A percentile compares a stretch with the other conserved stretches of the same genome.
Evolutionary conservation across 2,113 vertebrate species (phyloP).

Genomic region (Alces alces): DNA sequence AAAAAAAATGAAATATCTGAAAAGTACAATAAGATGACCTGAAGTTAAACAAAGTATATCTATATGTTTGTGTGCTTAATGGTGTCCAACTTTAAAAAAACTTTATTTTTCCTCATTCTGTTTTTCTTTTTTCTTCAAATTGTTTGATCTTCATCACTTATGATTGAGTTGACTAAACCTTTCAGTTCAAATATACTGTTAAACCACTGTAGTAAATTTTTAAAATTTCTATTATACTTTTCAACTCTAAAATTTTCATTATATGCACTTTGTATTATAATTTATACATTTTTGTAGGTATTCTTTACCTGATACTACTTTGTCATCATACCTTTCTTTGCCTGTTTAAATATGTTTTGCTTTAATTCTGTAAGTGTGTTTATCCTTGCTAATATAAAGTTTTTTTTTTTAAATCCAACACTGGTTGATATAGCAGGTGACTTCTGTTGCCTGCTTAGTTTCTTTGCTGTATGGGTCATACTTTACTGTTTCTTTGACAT

Average conservation of each 20-base stretch:
- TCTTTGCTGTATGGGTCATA: neutral
- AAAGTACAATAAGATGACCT: neutral
- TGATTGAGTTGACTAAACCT: neutral
- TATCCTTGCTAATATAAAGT: neutral
- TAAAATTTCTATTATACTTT: neutral
- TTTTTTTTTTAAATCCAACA: neutral
- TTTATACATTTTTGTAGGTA: neutral
- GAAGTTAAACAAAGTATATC: neutral
- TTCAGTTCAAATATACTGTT: neutral
- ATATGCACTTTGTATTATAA: neutral
- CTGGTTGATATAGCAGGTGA: neutral
- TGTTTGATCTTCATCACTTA: neutral
- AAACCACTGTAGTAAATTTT: neutral
- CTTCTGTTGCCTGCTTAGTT: neutral
- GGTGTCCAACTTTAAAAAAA: neutral
- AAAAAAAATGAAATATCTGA: neutral
- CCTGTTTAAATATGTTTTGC: neutral
- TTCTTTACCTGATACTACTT: neutral
- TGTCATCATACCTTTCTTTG: neutral
- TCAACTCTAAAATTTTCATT: neutral
- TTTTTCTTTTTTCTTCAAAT: neutral
- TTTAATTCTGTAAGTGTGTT: neutral
- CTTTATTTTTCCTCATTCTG: neutral
- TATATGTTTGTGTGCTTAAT: neutral
- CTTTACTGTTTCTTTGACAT: neutral